Evolutionary conservation across 2,113 vertebrate species (phyloP).

Genomic region (Osmerus mordax): DNA sequence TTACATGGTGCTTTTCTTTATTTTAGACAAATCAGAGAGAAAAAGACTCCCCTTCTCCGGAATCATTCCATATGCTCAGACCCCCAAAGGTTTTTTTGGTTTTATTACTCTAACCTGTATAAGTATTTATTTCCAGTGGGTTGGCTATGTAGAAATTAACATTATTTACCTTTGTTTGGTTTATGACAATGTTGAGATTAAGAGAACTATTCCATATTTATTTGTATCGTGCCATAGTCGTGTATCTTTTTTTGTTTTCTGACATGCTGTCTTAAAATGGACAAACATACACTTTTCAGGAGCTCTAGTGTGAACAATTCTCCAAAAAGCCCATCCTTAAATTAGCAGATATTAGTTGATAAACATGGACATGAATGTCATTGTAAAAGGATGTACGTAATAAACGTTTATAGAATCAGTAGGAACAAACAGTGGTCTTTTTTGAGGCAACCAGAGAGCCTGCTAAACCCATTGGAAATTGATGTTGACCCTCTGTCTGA

Average conservation of each 20-base stretch:
- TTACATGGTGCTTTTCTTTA: slow-evolving; percentile 94
- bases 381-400: background rate
- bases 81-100: slow-evolving; percentile 94
- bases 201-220: no score
- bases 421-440: background rate
- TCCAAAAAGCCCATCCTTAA: no score
- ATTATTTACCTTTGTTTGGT: slow-evolving; percentile 1
- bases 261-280: background rate
- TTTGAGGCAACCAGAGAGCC: slow-evolving; percentile 21
- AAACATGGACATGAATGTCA: background rate
- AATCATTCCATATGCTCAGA: slow-evolving; percentile 99
- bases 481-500: slow-evolving; percentile 48
- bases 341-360: no score
- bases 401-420: slow-evolving; percentile 5
- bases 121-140: slow-evolving; percentile 60
- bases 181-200: no score
- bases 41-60: slow-evolving; percentile 98
- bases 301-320: background rate
- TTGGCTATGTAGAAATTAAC: slow-evolving; percentile 29
- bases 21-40: slow-evolving; percentile 99
- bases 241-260: no score
- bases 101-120: slow-evolving; percentile 70
- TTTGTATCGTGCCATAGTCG: no score
- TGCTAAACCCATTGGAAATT: slow-evolving; percentile 58
- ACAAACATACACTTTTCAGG: background rate